phyloP scores from a whole-genome alignment of 2,113 vertebrate genomes.

The Rattus norvegicus region DNA sequence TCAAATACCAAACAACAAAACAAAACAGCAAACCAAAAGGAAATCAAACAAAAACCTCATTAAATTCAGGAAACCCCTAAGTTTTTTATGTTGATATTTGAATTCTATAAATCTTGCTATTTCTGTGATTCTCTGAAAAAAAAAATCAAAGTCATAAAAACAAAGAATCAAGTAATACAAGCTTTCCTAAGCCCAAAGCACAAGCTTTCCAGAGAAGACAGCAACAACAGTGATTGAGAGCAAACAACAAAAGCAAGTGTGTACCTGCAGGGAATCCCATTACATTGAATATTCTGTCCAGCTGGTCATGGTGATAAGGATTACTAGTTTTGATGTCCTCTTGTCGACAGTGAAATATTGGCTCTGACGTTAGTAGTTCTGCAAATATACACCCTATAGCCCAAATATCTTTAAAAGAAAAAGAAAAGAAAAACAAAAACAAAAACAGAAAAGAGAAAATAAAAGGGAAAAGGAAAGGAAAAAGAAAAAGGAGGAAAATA shows the following conservation, averaged over 20 bases:
- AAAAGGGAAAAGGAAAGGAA: slow-evolving; percentile 67
- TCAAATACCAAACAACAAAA: slow-evolving; percentile 71
- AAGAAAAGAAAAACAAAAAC: slow-evolving; percentile 66
- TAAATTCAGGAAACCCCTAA: slow-evolving; percentile 52
- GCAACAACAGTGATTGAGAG: slow-evolving; percentile 77
- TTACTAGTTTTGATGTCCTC: slow-evolving; percentile 99
- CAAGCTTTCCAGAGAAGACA: slow-evolving; percentile 69
- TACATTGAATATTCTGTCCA: slow-evolving; percentile 99
- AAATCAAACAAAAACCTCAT: slow-evolving; percentile 64
- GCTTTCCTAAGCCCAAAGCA: slow-evolving; percentile 76
- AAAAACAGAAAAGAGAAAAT: slow-evolving; percentile 77
- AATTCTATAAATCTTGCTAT: slow-evolving; percentile 53
- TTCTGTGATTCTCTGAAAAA: slow-evolving; percentile 57
- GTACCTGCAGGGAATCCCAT: slow-evolving; percentile 99
- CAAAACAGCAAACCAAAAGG: slow-evolving; percentile 64
- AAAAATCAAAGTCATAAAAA: slow-evolving; percentile 66
- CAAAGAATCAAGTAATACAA: slow-evolving; percentile 72
- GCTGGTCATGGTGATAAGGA: slow-evolving; percentile 99
- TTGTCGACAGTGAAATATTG: slow-evolving; percentile 99
- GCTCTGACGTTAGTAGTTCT: slow-evolving; percentile 99
- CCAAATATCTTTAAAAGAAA: slow-evolving; percentile 95
- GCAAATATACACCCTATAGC: slow-evolving; percentile 99
- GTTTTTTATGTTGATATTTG: slow-evolving; percentile 52
- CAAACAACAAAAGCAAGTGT: slow-evolving; percentile 78
- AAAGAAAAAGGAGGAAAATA: slow-evolving; percentile 81